Conservation (phyloP, 2,113 vertebrate species). For the Oxyruncus cristatus region DNA sequence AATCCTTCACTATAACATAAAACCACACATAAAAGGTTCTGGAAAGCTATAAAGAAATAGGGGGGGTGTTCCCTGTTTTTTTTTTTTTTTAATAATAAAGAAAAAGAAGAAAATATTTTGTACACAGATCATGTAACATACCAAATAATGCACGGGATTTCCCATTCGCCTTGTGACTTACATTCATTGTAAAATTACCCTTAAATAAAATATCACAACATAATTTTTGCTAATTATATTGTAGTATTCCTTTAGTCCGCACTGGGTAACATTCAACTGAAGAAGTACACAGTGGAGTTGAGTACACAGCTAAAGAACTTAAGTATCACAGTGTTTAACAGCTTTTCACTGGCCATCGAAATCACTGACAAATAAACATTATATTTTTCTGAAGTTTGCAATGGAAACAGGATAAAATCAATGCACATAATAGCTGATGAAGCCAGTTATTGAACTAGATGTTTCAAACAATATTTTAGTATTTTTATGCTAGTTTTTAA, state of each 20-base stretch:
- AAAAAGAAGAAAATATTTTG: not conserved
- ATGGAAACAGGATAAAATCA: not conserved
- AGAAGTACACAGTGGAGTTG: not conserved
- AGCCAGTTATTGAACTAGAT: not conserved
- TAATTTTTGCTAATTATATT: not conserved
- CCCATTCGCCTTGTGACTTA: not conserved
- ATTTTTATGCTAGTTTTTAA: not conserved
- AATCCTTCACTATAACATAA: not conserved
- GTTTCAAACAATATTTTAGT: not conserved
- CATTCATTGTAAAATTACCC: not conserved
- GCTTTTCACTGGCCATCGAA: not conserved
- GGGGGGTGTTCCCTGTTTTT: accelerated
- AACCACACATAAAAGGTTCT: not conserved
- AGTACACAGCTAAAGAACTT: not conserved
- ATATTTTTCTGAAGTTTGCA: not conserved
- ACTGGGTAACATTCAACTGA: not conserved
- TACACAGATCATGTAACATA: not conserved
- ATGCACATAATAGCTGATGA: not conserved
- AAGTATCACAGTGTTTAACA: not conserved
- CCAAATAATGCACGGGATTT: not conserved
- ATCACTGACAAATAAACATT: not conserved
- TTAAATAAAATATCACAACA: not conserved
- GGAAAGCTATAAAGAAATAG: not conserved
- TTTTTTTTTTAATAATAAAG: not conserved
- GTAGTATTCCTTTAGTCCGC: not conserved